Conservation (phyloP, 2,113 vertebrate genomes). For the Anolis sagrei region DNA sequence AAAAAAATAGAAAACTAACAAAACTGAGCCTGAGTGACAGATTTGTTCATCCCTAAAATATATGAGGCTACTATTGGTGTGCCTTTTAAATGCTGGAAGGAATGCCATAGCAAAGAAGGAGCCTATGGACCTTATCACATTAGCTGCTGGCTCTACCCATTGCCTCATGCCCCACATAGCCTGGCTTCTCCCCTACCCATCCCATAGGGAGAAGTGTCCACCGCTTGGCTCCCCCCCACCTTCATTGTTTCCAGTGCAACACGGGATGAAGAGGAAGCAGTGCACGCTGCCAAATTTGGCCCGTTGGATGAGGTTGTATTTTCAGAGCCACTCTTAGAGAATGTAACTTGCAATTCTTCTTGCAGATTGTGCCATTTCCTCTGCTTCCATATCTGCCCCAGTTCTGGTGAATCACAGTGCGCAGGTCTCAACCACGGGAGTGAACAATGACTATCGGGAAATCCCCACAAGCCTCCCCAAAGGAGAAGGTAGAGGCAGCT, state of each 20-base stretch:
- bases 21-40: too few species aligned
- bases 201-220: too few species aligned
- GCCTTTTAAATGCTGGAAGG: background rate
- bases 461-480: slow-evolving; percentile 55
- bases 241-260: too few species aligned
- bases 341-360: background rate
- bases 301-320: too few species aligned
- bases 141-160: too few species aligned
- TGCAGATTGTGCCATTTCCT: slow-evolving; percentile 24
- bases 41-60: too few species aligned
- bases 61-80: background rate
- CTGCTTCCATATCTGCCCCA: background rate
- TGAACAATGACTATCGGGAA: slow-evolving; percentile 63
- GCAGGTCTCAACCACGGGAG: background rate
- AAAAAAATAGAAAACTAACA: too few species aligned
- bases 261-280: too few species aligned
- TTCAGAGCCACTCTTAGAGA: background rate
- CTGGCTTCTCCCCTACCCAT: too few species aligned
- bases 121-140: background rate
- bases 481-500: slow-evolving; percentile 65
- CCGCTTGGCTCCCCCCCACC: background rate
- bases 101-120: background rate
- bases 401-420: slow-evolving; percentile 36
- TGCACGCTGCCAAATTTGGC: too few species aligned
- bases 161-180: too few species aligned